Conservation (phyloP, 2,113 vertebrate species). For the Mobula birostris region DNA sequence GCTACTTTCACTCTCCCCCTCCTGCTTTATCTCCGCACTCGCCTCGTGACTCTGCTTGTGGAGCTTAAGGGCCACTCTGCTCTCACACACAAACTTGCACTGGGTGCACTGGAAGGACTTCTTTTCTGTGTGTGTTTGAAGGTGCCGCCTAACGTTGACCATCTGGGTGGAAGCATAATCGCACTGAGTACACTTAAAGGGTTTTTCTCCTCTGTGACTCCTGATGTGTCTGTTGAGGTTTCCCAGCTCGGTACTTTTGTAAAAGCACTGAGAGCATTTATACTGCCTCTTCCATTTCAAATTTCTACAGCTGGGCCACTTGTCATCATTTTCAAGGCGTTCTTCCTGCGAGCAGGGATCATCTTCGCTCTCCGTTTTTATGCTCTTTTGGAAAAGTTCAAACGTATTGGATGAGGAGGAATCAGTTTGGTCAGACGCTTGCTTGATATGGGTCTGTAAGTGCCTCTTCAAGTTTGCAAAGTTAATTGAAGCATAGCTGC, state of each 20-base stretch:
- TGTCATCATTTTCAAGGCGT: conserved; percentile 48
- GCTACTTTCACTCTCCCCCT: neutral
- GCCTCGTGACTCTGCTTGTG: neutral
- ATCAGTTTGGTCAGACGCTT: neutral
- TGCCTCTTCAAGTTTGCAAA: conserved; percentile 99
- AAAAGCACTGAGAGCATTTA: conserved; percentile 84
- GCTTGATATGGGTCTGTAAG: conserved; percentile 82
- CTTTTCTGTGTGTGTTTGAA: conserved; percentile 87
- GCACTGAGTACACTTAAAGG: conserved; percentile 88
- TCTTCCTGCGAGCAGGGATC: neutral
- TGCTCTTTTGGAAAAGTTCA: neutral
- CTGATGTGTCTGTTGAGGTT: conserved; percentile 93
- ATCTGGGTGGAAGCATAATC: conserved; percentile 97
- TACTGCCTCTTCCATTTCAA: conserved; percentile 47
- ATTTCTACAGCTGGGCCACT: conserved; percentile 56
- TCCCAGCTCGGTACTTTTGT: conserved; percentile 90
- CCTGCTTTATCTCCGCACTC: neutral
- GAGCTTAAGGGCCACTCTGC: conserved; percentile 8
- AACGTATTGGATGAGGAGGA: neutral
- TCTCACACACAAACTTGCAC: conserved; percentile 50
- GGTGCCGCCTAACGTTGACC: conserved; percentile 97
- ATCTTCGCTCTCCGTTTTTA: neutral
- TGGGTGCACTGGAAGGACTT: conserved; percentile 85
- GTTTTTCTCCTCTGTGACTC: conserved; percentile 92
- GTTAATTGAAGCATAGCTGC: conserved; percentile 90